Evolutionary conservation across 2,797 vertebrate genomes (phyloP).

Genomic region (Sebastiscus albofasciatus): DNA sequence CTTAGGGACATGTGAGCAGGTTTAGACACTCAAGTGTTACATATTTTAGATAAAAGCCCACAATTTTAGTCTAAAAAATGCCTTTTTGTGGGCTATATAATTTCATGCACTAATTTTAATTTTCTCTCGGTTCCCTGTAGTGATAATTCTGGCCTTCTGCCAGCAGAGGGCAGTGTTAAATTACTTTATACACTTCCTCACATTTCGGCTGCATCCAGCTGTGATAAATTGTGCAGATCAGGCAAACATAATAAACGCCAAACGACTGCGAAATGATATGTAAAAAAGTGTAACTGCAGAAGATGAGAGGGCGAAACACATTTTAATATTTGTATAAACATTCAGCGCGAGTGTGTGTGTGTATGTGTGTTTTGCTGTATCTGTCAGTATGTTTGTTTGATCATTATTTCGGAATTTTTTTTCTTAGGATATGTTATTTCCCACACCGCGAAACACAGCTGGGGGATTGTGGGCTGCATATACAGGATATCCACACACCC

Average conservation of each 20-base stretch:
- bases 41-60: not conserved
- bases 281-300: conserved; percentile 22
- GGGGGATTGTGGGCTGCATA: conserved; percentile 52
- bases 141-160: conserved; percentile 17
- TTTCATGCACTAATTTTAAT: not conserved
- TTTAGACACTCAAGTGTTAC: not conserved
- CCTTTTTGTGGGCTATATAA: not conserved
- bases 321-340: conserved; percentile 53
- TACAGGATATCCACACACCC: conserved; percentile 58
- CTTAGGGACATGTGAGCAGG: not conserved
- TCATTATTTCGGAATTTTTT: conserved; percentile 59
- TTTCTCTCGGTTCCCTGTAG: not conserved
- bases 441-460: conserved; percentile 55
- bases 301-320: conserved; percentile 26
- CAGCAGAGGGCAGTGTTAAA: conserved; percentile 80
- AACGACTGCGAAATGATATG: conserved; percentile 26
- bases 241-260: conserved; percentile 25
- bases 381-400: conserved; percentile 47
- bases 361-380: conserved; percentile 5
- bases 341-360: not conserved
- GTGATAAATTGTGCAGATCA: conserved; percentile 37
- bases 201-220: conserved; percentile 13
- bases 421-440: conserved; percentile 55
- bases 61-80: not conserved
- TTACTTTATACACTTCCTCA: conserved; percentile 28